Evolutionary conservation across 1,140 invertebrate species (phyloP).

Genomic region (Hycleus cichorii): DNA sequence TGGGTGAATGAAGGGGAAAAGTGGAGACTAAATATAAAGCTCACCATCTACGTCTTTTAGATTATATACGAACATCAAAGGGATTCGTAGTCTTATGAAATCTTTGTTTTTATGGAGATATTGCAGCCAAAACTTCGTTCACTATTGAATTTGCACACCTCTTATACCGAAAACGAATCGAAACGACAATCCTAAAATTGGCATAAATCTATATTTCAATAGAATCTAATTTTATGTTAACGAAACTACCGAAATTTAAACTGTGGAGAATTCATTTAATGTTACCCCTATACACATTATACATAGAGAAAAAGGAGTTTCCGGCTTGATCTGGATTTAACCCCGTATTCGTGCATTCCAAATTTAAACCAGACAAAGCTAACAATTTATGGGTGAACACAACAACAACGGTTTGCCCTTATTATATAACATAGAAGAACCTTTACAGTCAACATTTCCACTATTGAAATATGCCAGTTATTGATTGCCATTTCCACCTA

Average conservation of each 20-base stretch:
- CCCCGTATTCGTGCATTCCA: slow-evolving; percentile 5
- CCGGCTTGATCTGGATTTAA: slow-evolving; percentile 3
- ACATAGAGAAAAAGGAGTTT: too few relatives aligned
- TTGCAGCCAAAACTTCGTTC: slow-evolving; percentile 4
- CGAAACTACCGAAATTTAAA: too few relatives aligned
- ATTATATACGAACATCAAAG: slow-evolving; percentile 20
- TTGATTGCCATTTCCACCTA: slow-evolving; percentile 6
- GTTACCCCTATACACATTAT: too few relatives aligned
- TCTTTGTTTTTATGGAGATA: slow-evolving; percentile 22
- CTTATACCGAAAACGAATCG: not conserved
- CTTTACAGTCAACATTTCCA: not conserved
- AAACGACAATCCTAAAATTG: too few relatives aligned
- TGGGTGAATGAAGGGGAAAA: slow-evolving; percentile 13
- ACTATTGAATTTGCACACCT: slow-evolving; percentile 13
- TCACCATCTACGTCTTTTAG: slow-evolving; percentile 6
- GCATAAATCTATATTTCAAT: too few relatives aligned
- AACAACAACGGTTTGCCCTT: slow-evolving; percentile 12
- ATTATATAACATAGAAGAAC: slow-evolving; percentile 7
- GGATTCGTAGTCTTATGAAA: slow-evolving; percentile 20
- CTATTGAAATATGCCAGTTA: not conserved
- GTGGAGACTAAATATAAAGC: slow-evolving; percentile 8
- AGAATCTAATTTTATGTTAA: too few relatives aligned
- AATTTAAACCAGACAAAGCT: slow-evolving; percentile 14
- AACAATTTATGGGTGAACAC: slow-evolving; percentile 11
- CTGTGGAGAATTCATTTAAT: too few relatives aligned